Conservation (phyloP, 1,140 invertebrate genomes). For the Ericerus pela region DNA sequence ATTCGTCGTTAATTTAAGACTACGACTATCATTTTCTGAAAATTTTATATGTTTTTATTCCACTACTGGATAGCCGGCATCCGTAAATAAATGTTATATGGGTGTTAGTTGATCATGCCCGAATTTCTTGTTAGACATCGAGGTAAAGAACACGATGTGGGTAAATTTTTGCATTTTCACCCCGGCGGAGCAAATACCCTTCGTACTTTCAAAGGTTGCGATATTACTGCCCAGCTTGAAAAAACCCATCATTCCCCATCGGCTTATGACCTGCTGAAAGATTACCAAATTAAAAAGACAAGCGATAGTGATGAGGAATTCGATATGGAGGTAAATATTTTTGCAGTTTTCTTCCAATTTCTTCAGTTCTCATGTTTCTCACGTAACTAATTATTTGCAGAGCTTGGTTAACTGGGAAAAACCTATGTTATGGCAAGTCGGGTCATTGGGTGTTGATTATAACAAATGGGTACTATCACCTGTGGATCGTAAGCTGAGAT, state of each 20-base stretch:
- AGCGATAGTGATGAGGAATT: slow-evolving; percentile 24
- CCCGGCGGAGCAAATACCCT: slow-evolving; percentile 44
- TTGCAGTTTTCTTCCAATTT: neutral
- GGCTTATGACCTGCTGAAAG: slow-evolving; percentile 44
- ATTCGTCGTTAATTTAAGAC: too few species aligned
- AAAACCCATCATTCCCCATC: slow-evolving; percentile 40
- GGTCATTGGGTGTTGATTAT: slow-evolving; percentile 42
- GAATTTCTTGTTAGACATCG: slow-evolving; percentile 36
- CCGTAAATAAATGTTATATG: too few species aligned
- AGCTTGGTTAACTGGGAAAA: slow-evolving; percentile 51
- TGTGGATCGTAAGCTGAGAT: slow-evolving; percentile 45
- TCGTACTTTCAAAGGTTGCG: slow-evolving; percentile 34
- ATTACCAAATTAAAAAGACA: slow-evolving; percentile 31
- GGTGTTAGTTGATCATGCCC: neutral
- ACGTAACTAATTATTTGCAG: slow-evolving; percentile 33
- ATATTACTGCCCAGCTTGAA: slow-evolving; percentile 35
- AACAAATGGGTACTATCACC: slow-evolving; percentile 53
- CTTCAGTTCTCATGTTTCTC: neutral
- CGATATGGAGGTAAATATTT: slow-evolving; percentile 35
- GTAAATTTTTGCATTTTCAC: slow-evolving; percentile 41
- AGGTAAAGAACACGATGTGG: slow-evolving; percentile 37
- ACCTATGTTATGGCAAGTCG: slow-evolving; percentile 47
- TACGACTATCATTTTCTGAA: too few species aligned
- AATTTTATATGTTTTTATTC: too few species aligned
- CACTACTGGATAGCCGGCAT: too few species aligned